Base-by-base conservation (phyloP, 2,797 vertebrate genomes). In the Oreochromis grahami region DNA sequence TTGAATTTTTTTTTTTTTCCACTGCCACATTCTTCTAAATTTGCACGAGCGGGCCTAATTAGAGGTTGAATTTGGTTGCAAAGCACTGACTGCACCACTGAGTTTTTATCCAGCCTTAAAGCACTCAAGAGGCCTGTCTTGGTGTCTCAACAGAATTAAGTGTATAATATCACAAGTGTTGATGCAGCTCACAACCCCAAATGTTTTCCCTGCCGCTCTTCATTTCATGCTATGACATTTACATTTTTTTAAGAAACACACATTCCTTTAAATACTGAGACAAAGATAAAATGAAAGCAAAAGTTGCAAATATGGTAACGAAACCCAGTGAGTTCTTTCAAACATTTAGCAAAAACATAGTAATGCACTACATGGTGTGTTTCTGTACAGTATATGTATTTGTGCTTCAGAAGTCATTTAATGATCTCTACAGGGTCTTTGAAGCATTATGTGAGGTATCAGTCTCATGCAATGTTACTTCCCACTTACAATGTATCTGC, bases 31-130 rank as follows among this genome's bases (percentile, higher is more conserved):
- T 84, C 76, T 88, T 93, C 90, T 93, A 95, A 93, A 91, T 94
- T 91, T 92, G 87, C 85, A 91, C 77, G 86, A 88, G 89, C 76
- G 32, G 78, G 63, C 87, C 90, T 94, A 95, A 95, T 95, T 95
- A 95, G 90, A 91, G 91, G 91, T 76, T 91, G 89, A 84, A 84
- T 93, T 91, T 89, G 90, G 92, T 89, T 93, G 84, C 86, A 85
- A 80, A 79, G 89, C 77, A 84, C 86, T 91, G 92, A 85, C 89
- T 89, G 87, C 87, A 77, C 83, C 63, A 8, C 88, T 63, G 87
- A 84, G 78, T 86, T 89, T 88, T 87, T 19, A 89, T 85, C 83
- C 80, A 87, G 78, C 84, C 87, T 91, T 86, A 88, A 83, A 92
- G 84, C 79, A 29, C 89, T 92, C 86, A 86, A 88, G 87, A 89